A percentile compares a stretch with the other conserved stretches of the same genome.
Evolutionary conservation across 2,113 vertebrate genomes (phyloP).

Genomic region (Heloderma charlesbogerti): DNA sequence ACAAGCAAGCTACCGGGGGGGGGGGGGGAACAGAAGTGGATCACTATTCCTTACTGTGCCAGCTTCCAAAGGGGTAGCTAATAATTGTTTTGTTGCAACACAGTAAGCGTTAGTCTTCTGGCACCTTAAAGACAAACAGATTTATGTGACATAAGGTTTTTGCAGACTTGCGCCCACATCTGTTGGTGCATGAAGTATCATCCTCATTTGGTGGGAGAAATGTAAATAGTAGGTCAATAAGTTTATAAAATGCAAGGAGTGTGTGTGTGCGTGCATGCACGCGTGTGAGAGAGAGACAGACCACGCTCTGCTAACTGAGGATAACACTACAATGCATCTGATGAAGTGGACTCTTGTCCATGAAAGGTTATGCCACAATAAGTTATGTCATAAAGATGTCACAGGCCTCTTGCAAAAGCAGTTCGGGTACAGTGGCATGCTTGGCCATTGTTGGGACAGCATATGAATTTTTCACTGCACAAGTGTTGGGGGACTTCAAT

Average conservation of each 20-base stretch:
- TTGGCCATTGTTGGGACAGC: too few relatives aligned
- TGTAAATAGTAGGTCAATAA: background rate
- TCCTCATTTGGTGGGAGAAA: too few relatives aligned
- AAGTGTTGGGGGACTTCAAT: too few relatives aligned
- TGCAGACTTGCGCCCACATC: background rate
- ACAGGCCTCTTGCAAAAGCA: background rate
- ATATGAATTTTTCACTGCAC: too few relatives aligned
- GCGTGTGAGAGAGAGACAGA: too few relatives aligned
- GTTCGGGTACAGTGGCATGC: too few relatives aligned
- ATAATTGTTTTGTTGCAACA: background rate
- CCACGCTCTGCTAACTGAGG: background rate
- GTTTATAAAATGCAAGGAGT: background rate
- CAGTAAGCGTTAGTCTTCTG: background rate
- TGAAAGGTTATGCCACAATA: background rate
- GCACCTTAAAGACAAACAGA: background rate
- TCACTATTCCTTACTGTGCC: background rate
- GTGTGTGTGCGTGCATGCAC: too few relatives aligned
- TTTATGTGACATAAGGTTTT: background rate
- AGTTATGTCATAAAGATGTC: background rate
- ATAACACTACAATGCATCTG: background rate
- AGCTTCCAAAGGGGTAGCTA: background rate
- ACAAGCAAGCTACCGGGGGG: background rate
- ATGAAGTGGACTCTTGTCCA: too few relatives aligned
- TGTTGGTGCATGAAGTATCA: background rate
- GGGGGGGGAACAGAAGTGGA: background rate